phyloP scores from a whole-genome alignment of 1,140 invertebrate genomes.

The honey bee (Apis mellifera) region DNA sequence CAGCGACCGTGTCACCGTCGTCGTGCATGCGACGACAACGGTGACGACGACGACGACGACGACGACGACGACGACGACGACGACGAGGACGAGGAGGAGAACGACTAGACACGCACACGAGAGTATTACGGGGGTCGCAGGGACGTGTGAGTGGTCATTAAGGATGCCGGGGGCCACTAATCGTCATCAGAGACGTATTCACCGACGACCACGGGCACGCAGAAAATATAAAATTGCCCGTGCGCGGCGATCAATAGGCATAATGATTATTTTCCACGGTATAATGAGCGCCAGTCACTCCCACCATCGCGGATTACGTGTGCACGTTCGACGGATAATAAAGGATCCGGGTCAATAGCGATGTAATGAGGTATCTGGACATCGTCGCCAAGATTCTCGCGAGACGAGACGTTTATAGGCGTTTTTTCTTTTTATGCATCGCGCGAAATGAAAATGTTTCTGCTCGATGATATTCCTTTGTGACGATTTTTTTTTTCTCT shows the following conservation, averaged over 20 bases:
- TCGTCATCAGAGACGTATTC: slow-evolving; percentile 75
- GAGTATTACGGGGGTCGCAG: background rate
- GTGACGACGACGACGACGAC: background rate
- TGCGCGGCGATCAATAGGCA: slow-evolving; percentile 64
- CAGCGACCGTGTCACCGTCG: slow-evolving; percentile 37
- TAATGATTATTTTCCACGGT: slow-evolving; percentile 72
- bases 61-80: background rate
- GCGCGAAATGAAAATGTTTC: background rate
- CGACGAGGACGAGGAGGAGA: background rate
- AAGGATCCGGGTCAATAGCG: slow-evolving; percentile 76
- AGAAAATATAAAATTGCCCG: slow-evolving; percentile 70
- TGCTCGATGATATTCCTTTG: background rate
- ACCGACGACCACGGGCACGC: slow-evolving; percentile 59
- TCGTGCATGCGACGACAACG: slow-evolving; percentile 28
- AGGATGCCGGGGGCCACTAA: slow-evolving; percentile 73
- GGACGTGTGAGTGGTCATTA: slow-evolving; percentile 67
- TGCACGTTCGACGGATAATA: slow-evolving; percentile 68
- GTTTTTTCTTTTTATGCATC: too few relatives aligned
- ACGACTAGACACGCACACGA: slow-evolving; percentile 20
- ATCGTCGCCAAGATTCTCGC: slow-evolving; percentile 65
- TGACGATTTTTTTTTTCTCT: background rate
- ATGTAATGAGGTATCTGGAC: slow-evolving; percentile 72
- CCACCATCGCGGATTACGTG: slow-evolving; percentile 45
- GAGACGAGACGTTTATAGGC: too few relatives aligned
- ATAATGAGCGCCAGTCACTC: slow-evolving; percentile 66